phyloP scores from a whole-genome alignment of 2,113 vertebrate genomes.

The Ahaetulla prasina region DNA sequence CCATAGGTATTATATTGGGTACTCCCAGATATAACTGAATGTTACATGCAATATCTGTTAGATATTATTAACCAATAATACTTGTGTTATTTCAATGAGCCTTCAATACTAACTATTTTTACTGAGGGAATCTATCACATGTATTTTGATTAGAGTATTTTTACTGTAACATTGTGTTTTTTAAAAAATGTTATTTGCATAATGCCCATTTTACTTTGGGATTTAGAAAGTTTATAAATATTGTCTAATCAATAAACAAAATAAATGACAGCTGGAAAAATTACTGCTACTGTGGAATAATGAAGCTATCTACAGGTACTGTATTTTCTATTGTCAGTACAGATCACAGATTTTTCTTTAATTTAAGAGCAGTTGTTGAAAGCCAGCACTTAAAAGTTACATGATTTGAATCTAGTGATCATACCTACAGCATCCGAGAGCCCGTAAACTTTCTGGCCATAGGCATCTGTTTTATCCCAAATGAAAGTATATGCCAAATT shows the following conservation, averaged over 20 bases:
- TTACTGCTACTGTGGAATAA: background rate
- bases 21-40: background rate
- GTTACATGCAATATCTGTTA: background rate
- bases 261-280: background rate
- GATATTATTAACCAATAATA: background rate
- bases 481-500: constrained; percentile 96
- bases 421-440: constrained; percentile 94
- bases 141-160: background rate
- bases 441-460: constrained; percentile 92
- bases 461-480: constrained; percentile 98
- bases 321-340: background rate
- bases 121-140: background rate
- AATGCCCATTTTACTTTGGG: background rate
- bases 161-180: background rate
- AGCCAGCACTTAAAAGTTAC: background rate
- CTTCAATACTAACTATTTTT: background rate
- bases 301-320: background rate
- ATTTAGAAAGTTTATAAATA: background rate
- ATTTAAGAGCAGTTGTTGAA: background rate
- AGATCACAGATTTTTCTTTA: background rate
- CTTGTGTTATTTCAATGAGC: background rate
- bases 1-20: background rate
- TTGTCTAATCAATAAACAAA: background rate
- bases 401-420: constrained; percentile 49
- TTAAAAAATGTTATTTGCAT: background rate